phyloP scores from a whole-genome alignment of 2,888 invertebrate species.

The Latheticus oryzae region DNA sequence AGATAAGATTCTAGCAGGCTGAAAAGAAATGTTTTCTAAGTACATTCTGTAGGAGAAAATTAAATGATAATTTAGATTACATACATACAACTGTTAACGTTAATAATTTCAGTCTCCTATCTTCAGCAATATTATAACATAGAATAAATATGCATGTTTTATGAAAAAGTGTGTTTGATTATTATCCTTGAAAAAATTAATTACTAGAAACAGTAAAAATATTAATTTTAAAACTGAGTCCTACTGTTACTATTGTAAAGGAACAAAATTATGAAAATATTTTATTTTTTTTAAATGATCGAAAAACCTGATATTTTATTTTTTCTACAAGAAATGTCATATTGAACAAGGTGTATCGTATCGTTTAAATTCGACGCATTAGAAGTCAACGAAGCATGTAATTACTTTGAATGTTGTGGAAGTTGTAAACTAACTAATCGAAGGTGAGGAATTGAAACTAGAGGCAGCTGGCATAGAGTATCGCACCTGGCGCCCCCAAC shows the following conservation, averaged over 20 bases:
- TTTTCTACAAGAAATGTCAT: constrained; percentile 18
- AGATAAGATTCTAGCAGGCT: constrained; percentile 20
- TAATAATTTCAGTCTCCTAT: constrained; percentile 7
- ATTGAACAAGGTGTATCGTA: constrained; percentile 38
- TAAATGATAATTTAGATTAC: too few relatives aligned
- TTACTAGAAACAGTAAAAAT: too few relatives aligned
- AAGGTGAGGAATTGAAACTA: constrained; percentile 41
- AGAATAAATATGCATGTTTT: constrained; percentile 15
- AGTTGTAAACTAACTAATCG: constrained; percentile 36
- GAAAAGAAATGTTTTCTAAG: constrained; percentile 2
- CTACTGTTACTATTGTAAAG: too few relatives aligned
- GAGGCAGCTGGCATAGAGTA: constrained; percentile 44
- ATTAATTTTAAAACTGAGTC: too few relatives aligned
- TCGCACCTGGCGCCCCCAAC: constrained; percentile 49
- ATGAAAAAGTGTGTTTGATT: too few relatives aligned
- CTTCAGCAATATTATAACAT: constrained; percentile 9
- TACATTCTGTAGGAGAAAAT: too few relatives aligned
- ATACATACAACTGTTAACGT: too few relatives aligned
- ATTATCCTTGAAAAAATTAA: too few relatives aligned
- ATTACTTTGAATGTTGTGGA: constrained; percentile 36
- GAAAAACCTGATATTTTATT: too few relatives aligned
- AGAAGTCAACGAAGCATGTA: constrained; percentile 40
- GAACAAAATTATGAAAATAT: too few relatives aligned
- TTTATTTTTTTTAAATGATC: too few relatives aligned
- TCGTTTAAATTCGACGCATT: constrained; percentile 25